phyloP scores from a whole-genome alignment of 2,888 invertebrate species.

The Nomada goodeniana region DNA sequence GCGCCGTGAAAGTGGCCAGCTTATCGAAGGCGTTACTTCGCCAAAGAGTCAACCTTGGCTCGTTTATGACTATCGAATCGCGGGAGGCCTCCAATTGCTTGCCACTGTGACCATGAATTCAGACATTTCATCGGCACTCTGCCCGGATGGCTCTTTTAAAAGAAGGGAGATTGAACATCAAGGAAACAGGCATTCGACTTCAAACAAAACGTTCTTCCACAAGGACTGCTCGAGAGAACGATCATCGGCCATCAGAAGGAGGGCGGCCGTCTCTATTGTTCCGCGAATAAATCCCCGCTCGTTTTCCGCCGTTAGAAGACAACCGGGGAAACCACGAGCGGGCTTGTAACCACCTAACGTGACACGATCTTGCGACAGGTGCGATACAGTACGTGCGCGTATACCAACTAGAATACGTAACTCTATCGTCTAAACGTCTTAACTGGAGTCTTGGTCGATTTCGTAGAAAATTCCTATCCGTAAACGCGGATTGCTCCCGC shows the following conservation, averaged over 20 bases:
- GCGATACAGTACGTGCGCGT: slow-evolving; percentile 26
- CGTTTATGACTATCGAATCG: background rate
- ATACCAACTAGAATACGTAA: slow-evolving; percentile 36
- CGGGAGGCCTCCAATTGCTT: background rate
- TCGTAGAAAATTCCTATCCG: slow-evolving; percentile 71
- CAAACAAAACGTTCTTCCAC: slow-evolving; percentile 49
- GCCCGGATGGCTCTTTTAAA: slow-evolving; percentile 8
- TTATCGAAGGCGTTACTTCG: background rate
- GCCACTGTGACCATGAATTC: slow-evolving; percentile 22
- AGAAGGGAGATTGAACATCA: slow-evolving; percentile 31
- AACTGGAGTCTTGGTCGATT: slow-evolving; percentile 72
- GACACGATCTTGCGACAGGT: background rate
- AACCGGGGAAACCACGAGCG: slow-evolving; percentile 6
- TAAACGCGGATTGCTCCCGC: slow-evolving; percentile 52
- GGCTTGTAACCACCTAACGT: background rate
- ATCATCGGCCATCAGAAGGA: slow-evolving; percentile 40
- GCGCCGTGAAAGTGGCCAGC: background rate
- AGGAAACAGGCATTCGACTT: slow-evolving; percentile 35
- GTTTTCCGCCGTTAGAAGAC: slow-evolving; percentile 24
- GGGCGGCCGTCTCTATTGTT: slow-evolving; percentile 50
- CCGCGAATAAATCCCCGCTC: slow-evolving; percentile 41
- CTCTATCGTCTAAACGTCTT: slow-evolving; percentile 63
- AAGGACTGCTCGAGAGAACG: slow-evolving; percentile 42
- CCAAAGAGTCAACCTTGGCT: slow-evolving; percentile 22
- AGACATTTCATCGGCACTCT: slow-evolving; percentile 12